phyloP scores from a whole-genome alignment of 2,797 vertebrate species.

The Philypnodon macrostomus region DNA sequence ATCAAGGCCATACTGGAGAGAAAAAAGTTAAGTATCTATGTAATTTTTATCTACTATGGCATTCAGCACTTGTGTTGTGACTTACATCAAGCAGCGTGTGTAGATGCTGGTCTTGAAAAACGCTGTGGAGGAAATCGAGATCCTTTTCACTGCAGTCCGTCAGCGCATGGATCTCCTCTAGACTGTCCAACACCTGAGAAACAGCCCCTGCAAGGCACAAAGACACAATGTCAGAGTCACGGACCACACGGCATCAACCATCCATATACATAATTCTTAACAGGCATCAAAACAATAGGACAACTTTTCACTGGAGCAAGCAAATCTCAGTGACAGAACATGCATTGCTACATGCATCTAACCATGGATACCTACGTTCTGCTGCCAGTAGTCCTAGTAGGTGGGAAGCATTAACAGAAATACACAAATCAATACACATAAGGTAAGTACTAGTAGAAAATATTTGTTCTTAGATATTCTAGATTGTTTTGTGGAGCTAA shows the following conservation, averaged over 20 bases:
- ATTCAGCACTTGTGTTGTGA: too few species aligned
- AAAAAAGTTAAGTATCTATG: too few species aligned
- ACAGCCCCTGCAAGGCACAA: slow-evolving; percentile 83
- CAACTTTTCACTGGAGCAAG: neutral
- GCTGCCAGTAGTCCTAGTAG: slow-evolving; percentile 95
- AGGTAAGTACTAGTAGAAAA: neutral
- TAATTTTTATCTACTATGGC: too few species aligned
- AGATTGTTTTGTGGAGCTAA: too few species aligned
- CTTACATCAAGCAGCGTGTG: slow-evolving; percentile 94
- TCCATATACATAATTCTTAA: neutral
- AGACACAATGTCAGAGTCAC: slow-evolving; percentile 37
- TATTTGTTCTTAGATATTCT: too few species aligned
- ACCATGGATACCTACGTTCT: slow-evolving; percentile 93
- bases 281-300: neutral
- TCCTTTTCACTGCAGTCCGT: slow-evolving; percentile 88
- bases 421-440: slow-evolving; percentile 61
- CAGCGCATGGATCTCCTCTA: slow-evolving; percentile 97
- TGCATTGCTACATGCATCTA: slow-evolving; percentile 27
- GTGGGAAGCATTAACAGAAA: slow-evolving; percentile 88
- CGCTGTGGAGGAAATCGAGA: slow-evolving; percentile 97
- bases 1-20: too few species aligned
- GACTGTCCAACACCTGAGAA: slow-evolving; percentile 96
- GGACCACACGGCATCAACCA: neutral
- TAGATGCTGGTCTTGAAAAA: slow-evolving; percentile 98
- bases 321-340: slow-evolving; percentile 1